A percentile compares a stretch with the other conserved stretches of the same genome.
phyloP scores from a whole-genome alignment of 2,797 vertebrate genomes.

The Pseudocheirus occidentalis region DNA sequence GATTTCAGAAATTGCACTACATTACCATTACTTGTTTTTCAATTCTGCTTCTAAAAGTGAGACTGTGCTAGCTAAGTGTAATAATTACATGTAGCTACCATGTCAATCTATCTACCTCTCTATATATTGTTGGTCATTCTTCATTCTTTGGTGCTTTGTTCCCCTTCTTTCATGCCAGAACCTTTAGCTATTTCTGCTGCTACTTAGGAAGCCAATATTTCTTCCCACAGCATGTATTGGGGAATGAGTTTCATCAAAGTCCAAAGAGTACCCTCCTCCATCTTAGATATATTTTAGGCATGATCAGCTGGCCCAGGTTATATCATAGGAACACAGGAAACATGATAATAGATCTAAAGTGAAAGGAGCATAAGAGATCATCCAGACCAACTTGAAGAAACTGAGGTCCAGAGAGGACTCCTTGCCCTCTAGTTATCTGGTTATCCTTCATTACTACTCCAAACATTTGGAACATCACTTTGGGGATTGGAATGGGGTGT shows the following conservation, averaged over 20 bases:
- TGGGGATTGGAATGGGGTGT: background rate
- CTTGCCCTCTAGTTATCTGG: background rate
- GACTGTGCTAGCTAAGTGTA: background rate
- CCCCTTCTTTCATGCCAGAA: slow-evolving; percentile 26
- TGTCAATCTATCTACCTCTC: slow-evolving; percentile 17
- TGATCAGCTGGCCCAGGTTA: background rate
- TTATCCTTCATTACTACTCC: background rate
- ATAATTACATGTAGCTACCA: background rate
- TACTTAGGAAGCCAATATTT: slow-evolving; percentile 31
- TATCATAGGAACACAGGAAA: background rate
- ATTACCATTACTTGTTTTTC: slow-evolving; percentile 2
- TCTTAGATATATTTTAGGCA: background rate
- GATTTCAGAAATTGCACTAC: slow-evolving; percentile 55
- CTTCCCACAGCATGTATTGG: background rate
- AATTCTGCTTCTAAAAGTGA: slow-evolving; percentile 39
- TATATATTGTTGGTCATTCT: background rate
- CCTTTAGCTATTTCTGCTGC: background rate
- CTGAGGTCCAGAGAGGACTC: background rate
- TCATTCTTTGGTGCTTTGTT: slow-evolving; percentile 26
- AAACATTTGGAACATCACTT: background rate
- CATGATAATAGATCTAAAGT: background rate
- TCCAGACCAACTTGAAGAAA: background rate
- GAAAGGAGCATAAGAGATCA: background rate
- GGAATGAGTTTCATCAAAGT: slow-evolving; percentile 19
- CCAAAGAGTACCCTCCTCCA: slow-evolving; percentile 5